Percentiles rank a stretch among this genome's conserved stretches.
phyloP scores from a whole-genome alignment of 2,113 vertebrate species.

The Leptobrachium leishanense region DNA sequence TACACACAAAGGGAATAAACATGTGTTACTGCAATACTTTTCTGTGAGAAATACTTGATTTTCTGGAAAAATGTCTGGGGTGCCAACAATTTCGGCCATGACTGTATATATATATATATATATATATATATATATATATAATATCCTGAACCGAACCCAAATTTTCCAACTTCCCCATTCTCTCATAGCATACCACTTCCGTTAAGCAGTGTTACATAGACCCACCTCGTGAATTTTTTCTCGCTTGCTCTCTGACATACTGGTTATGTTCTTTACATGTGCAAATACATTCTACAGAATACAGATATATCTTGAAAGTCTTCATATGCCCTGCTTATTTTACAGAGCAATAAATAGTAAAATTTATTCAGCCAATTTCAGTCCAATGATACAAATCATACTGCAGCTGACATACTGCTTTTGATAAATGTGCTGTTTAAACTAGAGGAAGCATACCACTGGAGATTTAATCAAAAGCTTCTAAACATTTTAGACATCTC shows the following conservation, averaged over 20 bases:
- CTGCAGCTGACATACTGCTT: constrained; percentile 61
- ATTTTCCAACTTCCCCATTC: no score
- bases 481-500: constrained; percentile 62
- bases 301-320: constrained; percentile 32
- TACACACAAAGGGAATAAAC: no score
- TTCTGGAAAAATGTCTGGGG: no score
- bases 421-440: constrained; percentile 69
- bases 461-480: constrained; percentile 67
- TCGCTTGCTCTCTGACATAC: constrained; percentile 49
- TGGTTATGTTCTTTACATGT: constrained; percentile 54
- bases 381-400: constrained; percentile 65
- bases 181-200: constrained; percentile 67
- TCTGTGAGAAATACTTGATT: no score
- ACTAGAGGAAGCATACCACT: constrained; percentile 57
- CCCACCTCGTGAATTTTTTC: constrained; percentile 60
- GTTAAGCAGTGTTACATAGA: constrained; percentile 62
- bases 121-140: no score
- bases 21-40: no score
- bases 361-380: constrained; percentile 71
- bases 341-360: constrained; percentile 67
- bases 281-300: constrained; percentile 50
- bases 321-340: constrained; percentile 48
- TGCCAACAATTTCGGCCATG: no score
- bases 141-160: no score
- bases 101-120: no score